Conservation (phyloP, 2,113 vertebrate genomes). For the Pipa parva region DNA sequence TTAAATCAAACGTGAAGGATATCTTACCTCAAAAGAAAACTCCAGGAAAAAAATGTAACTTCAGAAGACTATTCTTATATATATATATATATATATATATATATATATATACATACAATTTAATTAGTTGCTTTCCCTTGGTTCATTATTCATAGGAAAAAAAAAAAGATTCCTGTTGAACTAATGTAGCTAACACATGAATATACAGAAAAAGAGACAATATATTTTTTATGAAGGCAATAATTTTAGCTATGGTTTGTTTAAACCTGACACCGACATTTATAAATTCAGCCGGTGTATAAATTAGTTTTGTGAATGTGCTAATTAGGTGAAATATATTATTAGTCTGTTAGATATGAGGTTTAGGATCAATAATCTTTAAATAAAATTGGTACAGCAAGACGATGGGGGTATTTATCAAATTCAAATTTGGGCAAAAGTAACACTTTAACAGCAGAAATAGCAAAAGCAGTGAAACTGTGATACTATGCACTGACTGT, state of each 20-base stretch:
- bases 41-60: constrained; percentile 44
- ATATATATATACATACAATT: constrained; percentile 28
- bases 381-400: too few species aligned
- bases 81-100: constrained; percentile 14
- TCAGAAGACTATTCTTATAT: constrained; percentile 33
- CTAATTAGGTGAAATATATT: too few species aligned
- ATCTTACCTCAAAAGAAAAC: constrained; percentile 56
- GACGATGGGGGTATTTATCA: too few species aligned
- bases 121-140: constrained; percentile 32
- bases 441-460: too few species aligned
- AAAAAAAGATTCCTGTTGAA: constrained; percentile 7
- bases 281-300: too few species aligned
- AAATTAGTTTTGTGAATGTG: too few species aligned
- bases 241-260: background rate
- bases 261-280: background rate
- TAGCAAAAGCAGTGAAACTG: too few species aligned
- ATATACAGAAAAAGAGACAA: constrained; percentile 6
- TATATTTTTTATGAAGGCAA: background rate
- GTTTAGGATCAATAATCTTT: too few species aligned
- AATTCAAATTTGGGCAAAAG: too few species aligned
- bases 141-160: constrained; percentile 16
- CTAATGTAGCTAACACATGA: background rate
- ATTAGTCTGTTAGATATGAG: too few species aligned
- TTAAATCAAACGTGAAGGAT: constrained; percentile 68
- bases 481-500: too few species aligned